Evolutionary conservation across 2,888 invertebrate species (phyloP).

Genomic region (Callyntrura guangdongensis): DNA sequence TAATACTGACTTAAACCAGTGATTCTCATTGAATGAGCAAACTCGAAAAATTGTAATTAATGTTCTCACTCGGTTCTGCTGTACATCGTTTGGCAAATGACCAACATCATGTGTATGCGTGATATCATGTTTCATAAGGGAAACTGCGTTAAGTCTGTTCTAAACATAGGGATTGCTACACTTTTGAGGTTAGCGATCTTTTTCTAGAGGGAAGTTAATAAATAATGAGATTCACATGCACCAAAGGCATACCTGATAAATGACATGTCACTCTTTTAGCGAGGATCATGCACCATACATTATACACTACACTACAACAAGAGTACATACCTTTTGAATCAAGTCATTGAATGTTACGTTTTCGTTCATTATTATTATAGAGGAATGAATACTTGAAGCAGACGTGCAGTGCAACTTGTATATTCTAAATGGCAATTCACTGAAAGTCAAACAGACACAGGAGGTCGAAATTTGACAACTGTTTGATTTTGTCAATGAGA

Average conservation of each 20-base stretch:
- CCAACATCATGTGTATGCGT: not conserved
- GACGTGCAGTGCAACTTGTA: not conserved
- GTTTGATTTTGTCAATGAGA: not conserved
- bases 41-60: not conserved
- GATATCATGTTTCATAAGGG: not conserved
- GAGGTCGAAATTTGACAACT: slow-evolving; percentile 6
- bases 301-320: not conserved
- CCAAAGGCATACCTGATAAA: slow-evolving; percentile 21
- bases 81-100: not conserved
- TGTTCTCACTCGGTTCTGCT: not conserved
- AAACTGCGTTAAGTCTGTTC: not conserved
- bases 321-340: not conserved
- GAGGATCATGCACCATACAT: not conserved
- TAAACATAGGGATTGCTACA: not conserved
- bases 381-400: not conserved
- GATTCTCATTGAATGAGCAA: not conserved
- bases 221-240: slow-evolving; percentile 39
- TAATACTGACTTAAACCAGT: not conserved
- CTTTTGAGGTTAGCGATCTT: slow-evolving; percentile 45
- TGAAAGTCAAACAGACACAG: slow-evolving; percentile 18
- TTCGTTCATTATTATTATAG: slow-evolving; percentile 1
- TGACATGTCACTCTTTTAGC: not conserved
- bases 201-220: not conserved
- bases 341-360: slow-evolving; percentile 4
- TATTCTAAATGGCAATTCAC: slow-evolving; percentile 1